A percentile compares a stretch with the other conserved stretches of the same genome.
Evolutionary conservation across 1,140 invertebrate genomes (phyloP).

Genomic region (Bactericera cockerelli): DNA sequence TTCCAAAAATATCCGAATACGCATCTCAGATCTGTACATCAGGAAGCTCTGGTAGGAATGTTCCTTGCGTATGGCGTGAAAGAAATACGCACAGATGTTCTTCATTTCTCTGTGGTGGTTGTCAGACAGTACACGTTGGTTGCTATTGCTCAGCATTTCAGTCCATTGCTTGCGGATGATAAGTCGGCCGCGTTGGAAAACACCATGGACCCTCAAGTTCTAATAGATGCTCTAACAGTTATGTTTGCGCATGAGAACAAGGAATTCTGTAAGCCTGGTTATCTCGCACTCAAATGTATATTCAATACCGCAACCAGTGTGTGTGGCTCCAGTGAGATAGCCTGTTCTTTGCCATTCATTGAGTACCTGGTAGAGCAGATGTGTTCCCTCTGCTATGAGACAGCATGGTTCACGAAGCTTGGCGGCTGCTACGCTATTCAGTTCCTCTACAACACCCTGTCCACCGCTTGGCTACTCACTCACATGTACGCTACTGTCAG

Average conservation of each 20-base stretch:
- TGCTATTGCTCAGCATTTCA: slow-evolving; percentile 77
- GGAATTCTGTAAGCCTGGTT: slow-evolving; percentile 84
- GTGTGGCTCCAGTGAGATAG: slow-evolving; percentile 72
- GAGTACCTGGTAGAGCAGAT: slow-evolving; percentile 90
- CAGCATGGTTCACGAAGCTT: slow-evolving; percentile 94
- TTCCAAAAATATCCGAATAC: slow-evolving; percentile 65
- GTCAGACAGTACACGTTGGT: slow-evolving; percentile 91
- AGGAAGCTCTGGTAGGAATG: slow-evolving; percentile 63
- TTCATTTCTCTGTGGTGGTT: slow-evolving; percentile 69
- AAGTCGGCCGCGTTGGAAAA: slow-evolving; percentile 30
- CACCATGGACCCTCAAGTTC: slow-evolving; percentile 77
- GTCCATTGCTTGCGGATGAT: slow-evolving; percentile 27
- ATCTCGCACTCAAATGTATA: slow-evolving; percentile 70
- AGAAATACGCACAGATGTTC: slow-evolving; percentile 64
- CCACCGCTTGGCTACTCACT: slow-evolving; percentile 78
- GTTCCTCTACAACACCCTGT: slow-evolving; percentile 83
- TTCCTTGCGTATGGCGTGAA: slow-evolving; percentile 85
- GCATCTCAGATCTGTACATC: slow-evolving; percentile 68
- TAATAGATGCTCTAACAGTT: slow-evolving; percentile 83
- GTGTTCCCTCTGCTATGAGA: slow-evolving; percentile 87
- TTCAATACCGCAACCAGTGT: slow-evolving; percentile 79
- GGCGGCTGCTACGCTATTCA: slow-evolving; percentile 92
- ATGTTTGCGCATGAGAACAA: slow-evolving; percentile 96
- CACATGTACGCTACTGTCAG: slow-evolving; percentile 86
- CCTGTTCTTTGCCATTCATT: slow-evolving; percentile 81